Evolutionary conservation across 1,140 invertebrate species (phyloP), one percentile per base, ranked within the genome.

Genomic region (Euglossa dilemma): DNA sequence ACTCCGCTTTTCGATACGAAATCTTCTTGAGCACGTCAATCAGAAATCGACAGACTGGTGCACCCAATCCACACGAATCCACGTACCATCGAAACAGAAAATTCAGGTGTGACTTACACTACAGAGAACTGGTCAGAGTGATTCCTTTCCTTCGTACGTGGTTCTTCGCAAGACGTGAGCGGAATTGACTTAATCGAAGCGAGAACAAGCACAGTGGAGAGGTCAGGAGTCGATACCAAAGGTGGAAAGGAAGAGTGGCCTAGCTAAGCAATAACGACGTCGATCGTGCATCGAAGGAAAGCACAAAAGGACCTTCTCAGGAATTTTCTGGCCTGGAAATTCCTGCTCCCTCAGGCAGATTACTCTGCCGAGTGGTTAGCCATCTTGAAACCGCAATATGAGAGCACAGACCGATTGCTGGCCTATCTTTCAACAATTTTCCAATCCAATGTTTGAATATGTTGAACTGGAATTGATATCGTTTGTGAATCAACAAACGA

Each of bases 111-210:
- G 25, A 28, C 28, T 16, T 6, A 28, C 1, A 0, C 14, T 4
- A 16, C 7, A n/a, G 25, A 8, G 18, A 18, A 8, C 6, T 6
- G 8, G 3, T 16, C 25, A 7, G 6, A 36, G 4, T 25, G 61
- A 20, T n/a, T 28, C 28, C 61, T 43, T 45, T 54, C 8, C 61
- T 45, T 28, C 28, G 14, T 20, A 4, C 16, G 20, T 4, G 50
- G 45, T 20, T 70, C 14, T 23, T 14, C n/a, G 6, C 25, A n/a
- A 66, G 36, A 57, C 54, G 16, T 25, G 43, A 20, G 14, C n/a
- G 8, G 66, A 70, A 70, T 79, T 61, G 61, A 79, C 66, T 79
- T 47, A 23, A 50, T 59, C 54, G 77, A 52, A 12, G 43, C 43
- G 18, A 25, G 57, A 45, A 54, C 54, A 36, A 72, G 28, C 52